A percentile compares a stretch with the other conserved stretches of the same genome.
Evolutionary conservation across 2,113 vertebrate genomes (phyloP).

Genomic region (Tichodroma muraria): DNA sequence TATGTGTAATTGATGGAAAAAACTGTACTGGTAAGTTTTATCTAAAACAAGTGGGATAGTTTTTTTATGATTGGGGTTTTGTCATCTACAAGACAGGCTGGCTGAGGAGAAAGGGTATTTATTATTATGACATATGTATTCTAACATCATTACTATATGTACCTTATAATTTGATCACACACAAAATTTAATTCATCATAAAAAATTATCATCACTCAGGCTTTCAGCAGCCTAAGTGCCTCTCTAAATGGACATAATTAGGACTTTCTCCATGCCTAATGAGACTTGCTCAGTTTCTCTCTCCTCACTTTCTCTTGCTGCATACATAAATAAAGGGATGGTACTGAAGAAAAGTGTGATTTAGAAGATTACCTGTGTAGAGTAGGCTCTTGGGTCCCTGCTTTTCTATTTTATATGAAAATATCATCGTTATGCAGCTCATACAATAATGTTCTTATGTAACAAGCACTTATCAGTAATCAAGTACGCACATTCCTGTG

Average conservation of each 20-base stretch:
- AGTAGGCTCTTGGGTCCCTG: background rate
- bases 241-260: background rate
- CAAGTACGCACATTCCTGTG: background rate
- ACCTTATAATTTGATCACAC: background rate
- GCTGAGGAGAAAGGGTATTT: background rate
- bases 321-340: background rate
- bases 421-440: background rate
- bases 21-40: too few relatives aligned
- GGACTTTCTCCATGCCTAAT: background rate
- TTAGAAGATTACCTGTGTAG: background rate
- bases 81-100: background rate
- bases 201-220: background rate
- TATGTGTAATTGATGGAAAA: too few relatives aligned
- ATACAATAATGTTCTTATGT: background rate
- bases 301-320: background rate
- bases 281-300: background rate
- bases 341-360: background rate
- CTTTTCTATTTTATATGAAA: conserved; percentile 2
- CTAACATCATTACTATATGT: background rate
- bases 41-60: too few relatives aligned
- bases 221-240: background rate
- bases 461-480: background rate
- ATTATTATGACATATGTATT: background rate
- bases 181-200: background rate
- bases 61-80: background rate